These are phyloP conservation scores for Ibycter americanus DNA, from an alignment of 2,797 vertebrate genomes.

Conservation along the genomic window DNA sequence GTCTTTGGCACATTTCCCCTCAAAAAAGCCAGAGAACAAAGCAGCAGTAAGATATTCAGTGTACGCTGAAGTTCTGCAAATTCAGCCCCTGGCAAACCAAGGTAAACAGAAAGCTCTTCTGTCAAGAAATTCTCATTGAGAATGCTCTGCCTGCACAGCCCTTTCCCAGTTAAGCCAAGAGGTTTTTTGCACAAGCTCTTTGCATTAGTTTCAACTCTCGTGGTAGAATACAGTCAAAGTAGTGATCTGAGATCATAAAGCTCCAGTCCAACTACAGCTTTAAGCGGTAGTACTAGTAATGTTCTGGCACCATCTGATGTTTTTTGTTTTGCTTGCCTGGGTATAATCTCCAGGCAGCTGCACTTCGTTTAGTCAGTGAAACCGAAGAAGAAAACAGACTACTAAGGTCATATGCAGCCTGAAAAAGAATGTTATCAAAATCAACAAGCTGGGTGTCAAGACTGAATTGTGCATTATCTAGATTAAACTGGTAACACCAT, in stretches of 20 bases:
- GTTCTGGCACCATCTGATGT: conserved; percentile 58
- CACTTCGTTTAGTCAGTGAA: conserved; percentile 7
- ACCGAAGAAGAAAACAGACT: conserved; percentile 27
- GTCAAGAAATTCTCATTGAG: background rate
- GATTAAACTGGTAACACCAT: background rate
- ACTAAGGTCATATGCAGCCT: background rate
- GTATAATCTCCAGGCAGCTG: conserved; percentile 48
- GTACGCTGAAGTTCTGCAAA: background rate
- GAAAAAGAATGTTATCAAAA: background rate
- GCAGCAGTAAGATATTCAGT: background rate
- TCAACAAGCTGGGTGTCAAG: background rate
- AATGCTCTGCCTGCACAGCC: background rate
- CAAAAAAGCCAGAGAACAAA: background rate
- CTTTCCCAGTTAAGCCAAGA: background rate
- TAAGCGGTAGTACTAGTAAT: conserved; percentile 40
- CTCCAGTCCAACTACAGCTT: conserved; percentile 15
- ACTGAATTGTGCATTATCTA: background rate
- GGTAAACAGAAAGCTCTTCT: background rate
- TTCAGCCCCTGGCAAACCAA: background rate
- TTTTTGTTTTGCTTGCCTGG: conserved; percentile 55
- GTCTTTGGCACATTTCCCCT: background rate
- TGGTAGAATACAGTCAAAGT: background rate
- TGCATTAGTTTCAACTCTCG: background rate
- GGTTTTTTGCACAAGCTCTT: background rate
- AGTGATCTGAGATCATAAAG: background rate